Evolutionary conservation across 2,797 vertebrate species (phyloP), one percentile per base, ranked within the genome.

Genomic region (Spinibarbus caldwelli): DNA sequence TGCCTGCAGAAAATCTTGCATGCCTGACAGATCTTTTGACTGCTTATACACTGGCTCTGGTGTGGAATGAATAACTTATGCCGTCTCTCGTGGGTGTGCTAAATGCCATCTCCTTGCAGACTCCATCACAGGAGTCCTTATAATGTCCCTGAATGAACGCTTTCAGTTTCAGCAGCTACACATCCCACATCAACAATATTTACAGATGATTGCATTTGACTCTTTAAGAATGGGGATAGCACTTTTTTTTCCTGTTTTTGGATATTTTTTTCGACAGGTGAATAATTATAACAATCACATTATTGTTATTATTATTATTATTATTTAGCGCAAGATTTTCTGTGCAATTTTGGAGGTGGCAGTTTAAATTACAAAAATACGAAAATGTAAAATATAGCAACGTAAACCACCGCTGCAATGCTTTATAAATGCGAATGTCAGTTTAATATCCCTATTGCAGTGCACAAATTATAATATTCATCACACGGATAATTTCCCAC

Each of bases 1-100:
- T 57, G 47, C n/a, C 66, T 57, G 64, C 49, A 57, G 77, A 79
- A 79, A 64, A 64, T 64, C 2, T 4, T 36, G 70, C 71, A 77
- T 59, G 52, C 52, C 52, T 70, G 66, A 43, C 49, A 71, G 52
- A 47, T 59, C 10, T 52, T 85, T 38, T 59, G 45, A 75, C 77
- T 82, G 38, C 47, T 76, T 86, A 52, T 62, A 71, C 66, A 84
- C 82, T 38, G 49, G 72, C 72, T 83, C 82, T 77, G 78, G 85
- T 86, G 81, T 87, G 73, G 72, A 91, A 90, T 93, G 92, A 94
- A 93, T 95, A 93, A 91, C 91, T 91, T 92, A 52, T 76, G 84
- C 85, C 67, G 62, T 86, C 71, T 87, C 62, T 91, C 86, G 95
- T 95, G 95, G 95, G 94, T 94, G 95, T 88, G 90, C 93, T 92